These are phyloP conservation scores for Drosophila testacea DNA, from an alignment of 2,888 invertebrate species.

Conservation along the genomic window DNA sequence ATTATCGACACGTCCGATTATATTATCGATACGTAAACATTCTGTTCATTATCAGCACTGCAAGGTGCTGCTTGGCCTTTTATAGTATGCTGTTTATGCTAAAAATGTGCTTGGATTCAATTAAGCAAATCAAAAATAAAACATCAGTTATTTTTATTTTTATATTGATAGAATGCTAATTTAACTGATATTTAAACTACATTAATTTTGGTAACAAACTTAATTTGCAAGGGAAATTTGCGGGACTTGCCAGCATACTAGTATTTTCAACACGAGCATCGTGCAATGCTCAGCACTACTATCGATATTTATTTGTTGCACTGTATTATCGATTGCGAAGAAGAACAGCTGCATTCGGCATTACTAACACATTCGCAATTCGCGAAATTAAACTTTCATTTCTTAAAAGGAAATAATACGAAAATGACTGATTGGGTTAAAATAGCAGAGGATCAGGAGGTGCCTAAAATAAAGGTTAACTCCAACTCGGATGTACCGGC, in stretches of 20 bases:
- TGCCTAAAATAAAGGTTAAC: slow-evolving; percentile 56
- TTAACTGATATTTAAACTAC: too few relatives aligned
- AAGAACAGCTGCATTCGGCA: slow-evolving; percentile 46
- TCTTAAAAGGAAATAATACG: slow-evolving; percentile 1
- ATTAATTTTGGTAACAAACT: too few relatives aligned
- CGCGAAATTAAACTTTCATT: slow-evolving; percentile 25
- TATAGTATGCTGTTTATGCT: neutral
- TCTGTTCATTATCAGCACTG: slow-evolving; percentile 11
- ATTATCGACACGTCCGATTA: slow-evolving; percentile 20
- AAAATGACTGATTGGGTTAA: slow-evolving; percentile 82
- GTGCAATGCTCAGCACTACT: neutral
- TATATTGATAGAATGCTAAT: neutral
- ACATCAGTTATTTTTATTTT: too few relatives aligned
- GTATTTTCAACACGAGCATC: neutral
- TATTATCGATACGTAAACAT: neutral
- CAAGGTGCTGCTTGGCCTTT: neutral
- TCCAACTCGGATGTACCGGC: slow-evolving; percentile 39
- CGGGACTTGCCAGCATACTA: neutral
- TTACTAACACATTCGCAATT: slow-evolving; percentile 27
- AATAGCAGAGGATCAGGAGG: slow-evolving; percentile 84
- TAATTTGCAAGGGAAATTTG: too few relatives aligned
- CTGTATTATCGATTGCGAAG: neutral
- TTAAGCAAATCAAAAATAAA: neutral
- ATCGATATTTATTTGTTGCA: slow-evolving; percentile 36
- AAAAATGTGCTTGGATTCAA: too few relatives aligned